phyloP scores from a whole-genome alignment of 2,797 vertebrate genomes.

The Gila robusta region DNA sequence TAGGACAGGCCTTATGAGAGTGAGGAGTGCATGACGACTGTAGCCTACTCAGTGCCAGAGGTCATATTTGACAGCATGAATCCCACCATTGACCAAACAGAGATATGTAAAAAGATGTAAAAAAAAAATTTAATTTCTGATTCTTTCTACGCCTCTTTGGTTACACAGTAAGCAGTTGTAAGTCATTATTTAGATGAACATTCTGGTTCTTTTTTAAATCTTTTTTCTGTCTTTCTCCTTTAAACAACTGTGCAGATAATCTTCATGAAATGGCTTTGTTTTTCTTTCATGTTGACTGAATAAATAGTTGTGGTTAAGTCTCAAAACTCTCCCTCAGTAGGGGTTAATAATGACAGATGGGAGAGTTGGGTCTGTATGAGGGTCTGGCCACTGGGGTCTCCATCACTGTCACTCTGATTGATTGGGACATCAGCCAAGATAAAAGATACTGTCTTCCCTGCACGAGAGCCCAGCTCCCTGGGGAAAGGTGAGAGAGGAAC shows the following conservation, averaged over 20 bases:
- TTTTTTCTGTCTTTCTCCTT: background rate
- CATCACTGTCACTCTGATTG: conserved; percentile 78
- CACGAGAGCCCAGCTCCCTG: conserved; percentile 52
- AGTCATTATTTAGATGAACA: too few species aligned
- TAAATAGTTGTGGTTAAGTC: conserved; percentile 46
- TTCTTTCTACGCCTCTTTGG: background rate
- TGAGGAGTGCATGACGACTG: background rate
- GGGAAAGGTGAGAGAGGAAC: conserved; percentile 56
- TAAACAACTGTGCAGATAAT: background rate
- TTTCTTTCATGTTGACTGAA: conserved; percentile 20
- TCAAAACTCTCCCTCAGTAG: conserved; percentile 39
- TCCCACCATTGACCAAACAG: background rate
- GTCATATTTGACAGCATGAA: background rate
- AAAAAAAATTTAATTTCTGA: background rate
- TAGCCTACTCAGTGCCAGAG: background rate
- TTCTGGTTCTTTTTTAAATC: background rate
- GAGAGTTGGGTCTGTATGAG: conserved; percentile 51
- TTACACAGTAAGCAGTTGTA: background rate
- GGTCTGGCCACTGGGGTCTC: conserved; percentile 67
- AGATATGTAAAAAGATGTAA: background rate
- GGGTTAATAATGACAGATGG: conserved; percentile 63
- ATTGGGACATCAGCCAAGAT: conserved; percentile 78
- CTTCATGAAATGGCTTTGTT: background rate
- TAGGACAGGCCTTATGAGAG: too few species aligned
- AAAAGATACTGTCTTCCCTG: conserved; percentile 76